Percentiles rank a stretch among this genome's conserved stretches.
Conservation (phyloP, 2,797 vertebrate species). For the Leptodactylus fallax region DNA sequence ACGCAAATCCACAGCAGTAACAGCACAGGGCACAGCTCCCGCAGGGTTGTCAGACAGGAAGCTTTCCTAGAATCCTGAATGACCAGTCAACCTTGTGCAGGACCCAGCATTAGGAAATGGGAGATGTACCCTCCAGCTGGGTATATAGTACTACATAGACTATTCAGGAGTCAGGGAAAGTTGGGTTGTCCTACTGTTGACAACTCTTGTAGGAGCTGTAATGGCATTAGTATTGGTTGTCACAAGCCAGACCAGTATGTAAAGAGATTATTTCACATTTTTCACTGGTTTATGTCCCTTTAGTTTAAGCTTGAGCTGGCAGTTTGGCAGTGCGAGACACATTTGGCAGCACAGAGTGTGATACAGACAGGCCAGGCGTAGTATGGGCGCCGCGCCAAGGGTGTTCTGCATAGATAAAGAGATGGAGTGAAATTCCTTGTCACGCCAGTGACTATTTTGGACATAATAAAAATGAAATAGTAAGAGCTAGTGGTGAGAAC, state of each 20-base stretch:
- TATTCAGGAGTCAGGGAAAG: background rate
- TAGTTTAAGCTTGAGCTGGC: background rate
- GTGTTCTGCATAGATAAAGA: slow-evolving; percentile 16
- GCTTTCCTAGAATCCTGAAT: no score
- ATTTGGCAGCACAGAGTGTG: background rate
- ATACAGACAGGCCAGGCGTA: slow-evolving; percentile 1
- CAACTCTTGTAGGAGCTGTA: background rate
- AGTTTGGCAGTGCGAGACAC: background rate
- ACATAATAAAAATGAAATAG: background rate
- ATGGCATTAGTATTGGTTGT: no score
- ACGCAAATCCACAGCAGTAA: no score
- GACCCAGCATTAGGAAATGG: no score
- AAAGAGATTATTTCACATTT: background rate
- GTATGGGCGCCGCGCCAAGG: background rate
- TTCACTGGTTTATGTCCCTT: background rate
- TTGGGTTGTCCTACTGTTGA: background rate
- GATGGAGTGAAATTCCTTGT: background rate
- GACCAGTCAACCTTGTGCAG: no score
- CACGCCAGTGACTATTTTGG: background rate
- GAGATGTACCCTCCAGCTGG: no score
- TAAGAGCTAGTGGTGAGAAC: background rate
- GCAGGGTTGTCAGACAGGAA: no score
- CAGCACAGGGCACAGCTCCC: no score
- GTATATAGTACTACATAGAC: no score
- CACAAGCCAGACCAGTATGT: background rate